Conservation (phyloP, 2,888 invertebrate genomes). For the Sussaba pulchella region DNA sequence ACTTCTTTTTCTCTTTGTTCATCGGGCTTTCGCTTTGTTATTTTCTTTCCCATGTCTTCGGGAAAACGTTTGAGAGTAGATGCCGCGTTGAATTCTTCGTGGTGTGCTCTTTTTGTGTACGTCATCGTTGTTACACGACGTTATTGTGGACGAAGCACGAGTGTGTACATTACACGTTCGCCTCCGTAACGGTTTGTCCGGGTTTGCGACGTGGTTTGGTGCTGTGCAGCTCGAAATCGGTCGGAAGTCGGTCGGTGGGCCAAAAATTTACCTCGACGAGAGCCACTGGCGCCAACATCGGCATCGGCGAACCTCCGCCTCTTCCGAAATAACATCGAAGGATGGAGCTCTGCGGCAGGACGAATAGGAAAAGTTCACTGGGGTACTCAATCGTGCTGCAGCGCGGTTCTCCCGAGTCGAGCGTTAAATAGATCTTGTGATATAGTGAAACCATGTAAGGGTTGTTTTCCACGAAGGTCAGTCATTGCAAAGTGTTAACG, state of each 20-base stretch:
- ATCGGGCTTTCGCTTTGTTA: constrained; percentile 24
- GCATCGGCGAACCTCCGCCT: constrained; percentile 44
- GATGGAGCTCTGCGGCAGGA: constrained; percentile 34
- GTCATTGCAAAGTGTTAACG: not conserved
- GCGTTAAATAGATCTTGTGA: constrained; percentile 36
- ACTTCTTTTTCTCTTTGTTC: not conserved
- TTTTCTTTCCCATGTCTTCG: constrained; percentile 43
- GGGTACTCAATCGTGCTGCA: constrained; percentile 55
- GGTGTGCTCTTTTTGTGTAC: constrained; percentile 38
- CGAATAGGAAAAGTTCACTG: constrained; percentile 41
- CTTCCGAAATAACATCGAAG: constrained; percentile 44
- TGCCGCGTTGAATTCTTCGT: constrained; percentile 1
- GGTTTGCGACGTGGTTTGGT: constrained; percentile 16
- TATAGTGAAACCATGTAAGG: constrained; percentile 4
- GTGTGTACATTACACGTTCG: constrained; percentile 15
- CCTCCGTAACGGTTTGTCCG: not conserved
- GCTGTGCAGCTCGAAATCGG: constrained; percentile 64
- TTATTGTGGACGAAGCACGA: constrained; percentile 19
- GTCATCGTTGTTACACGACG: constrained; percentile 46
- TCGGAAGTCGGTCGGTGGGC: constrained; percentile 68
- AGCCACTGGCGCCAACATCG: constrained; percentile 62
- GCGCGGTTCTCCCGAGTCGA: constrained; percentile 19
- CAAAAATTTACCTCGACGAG: constrained; percentile 66
- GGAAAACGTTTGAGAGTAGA: not conserved
- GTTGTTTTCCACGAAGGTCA: constrained; percentile 25